Base-by-base conservation (phyloP, 2,797 vertebrate genomes). In the Karalla daura region DNA sequence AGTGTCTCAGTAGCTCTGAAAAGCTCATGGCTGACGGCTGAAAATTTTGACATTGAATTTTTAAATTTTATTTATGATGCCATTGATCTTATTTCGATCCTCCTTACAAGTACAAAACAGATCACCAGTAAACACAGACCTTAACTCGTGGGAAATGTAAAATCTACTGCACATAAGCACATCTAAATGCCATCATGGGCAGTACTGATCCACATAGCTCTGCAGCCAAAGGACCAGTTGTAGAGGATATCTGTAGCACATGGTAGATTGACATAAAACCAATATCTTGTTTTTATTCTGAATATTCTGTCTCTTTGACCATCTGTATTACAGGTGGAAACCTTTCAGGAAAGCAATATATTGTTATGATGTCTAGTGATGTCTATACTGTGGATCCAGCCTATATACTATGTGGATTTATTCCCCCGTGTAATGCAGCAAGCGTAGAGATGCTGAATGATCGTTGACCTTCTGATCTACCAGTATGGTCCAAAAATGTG, bases 201-300 rank as follows among this genome's bases (percentile, higher is more conserved):
- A 1, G n/a, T 87, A 93, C 93, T 81, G 93, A 94, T 93, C 86
- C 69, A 60, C 37, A 30, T 47, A 51, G 76, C 78, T 73, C 55
- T 76, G 76, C 70, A 78, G 81, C 77, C 70, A 11, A 50, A 74
- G 66, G 70, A 74, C 63, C 61, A 52, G 74, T 65, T 36, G 53
- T 60, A 86, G 54, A 62, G 58, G 54, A 50, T 61, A 37, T 74
- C 55, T 58, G 66, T 76, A 56, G 63, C 78, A 66, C 67, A 80
- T 83, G 70, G 70, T 61, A 84, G 47, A 80, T 86, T 79, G 84
- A 88, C 80, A 86, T 75, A 68, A 83, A 89, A 85, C 77, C 76
- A 72, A 78, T 90, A 73, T 67, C 67, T 74, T 30, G 39, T 86
- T 87, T 90, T 83, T 72, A 58, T 63, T 60, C 64, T 40, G 71